phyloP scores from a whole-genome alignment of 2,888 invertebrate species.

The Digitonthophagus gazella region DNA sequence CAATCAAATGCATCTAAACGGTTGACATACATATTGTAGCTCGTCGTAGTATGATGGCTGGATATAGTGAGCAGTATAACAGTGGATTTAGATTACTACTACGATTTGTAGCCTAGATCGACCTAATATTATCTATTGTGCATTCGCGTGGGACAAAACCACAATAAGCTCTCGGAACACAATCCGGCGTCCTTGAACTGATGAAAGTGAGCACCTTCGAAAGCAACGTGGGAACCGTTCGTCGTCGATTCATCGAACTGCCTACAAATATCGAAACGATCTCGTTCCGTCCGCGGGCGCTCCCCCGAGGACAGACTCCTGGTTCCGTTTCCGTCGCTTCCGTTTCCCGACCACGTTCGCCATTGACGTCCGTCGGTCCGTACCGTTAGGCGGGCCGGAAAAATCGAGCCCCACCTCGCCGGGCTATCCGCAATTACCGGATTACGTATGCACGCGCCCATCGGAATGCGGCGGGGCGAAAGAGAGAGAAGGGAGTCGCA shows the following conservation, averaged over 20 bases:
- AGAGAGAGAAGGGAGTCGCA: neutral
- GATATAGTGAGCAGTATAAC: too few species aligned
- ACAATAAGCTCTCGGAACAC: neutral
- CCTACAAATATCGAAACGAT: neutral
- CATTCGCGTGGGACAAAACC: neutral
- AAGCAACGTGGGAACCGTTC: neutral
- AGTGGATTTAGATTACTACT: too few species aligned
- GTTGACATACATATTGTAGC: too few species aligned
- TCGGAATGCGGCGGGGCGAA: neutral
- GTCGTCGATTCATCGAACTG: neutral
- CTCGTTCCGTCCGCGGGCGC: neutral
- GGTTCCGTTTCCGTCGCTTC: neutral
- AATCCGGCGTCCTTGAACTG: neutral
- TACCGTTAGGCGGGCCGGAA: neutral
- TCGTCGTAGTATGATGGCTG: too few species aligned
- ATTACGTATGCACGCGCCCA: neutral
- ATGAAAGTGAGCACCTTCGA: neutral
- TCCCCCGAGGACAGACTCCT: neutral
- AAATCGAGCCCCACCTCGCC: neutral
- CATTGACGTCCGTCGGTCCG: neutral
- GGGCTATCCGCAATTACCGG: neutral
- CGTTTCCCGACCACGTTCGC: neutral
- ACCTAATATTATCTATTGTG: neutral
- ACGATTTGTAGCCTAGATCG: too few species aligned
- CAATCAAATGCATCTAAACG: too few species aligned